Conservation (phyloP, 2,113 vertebrate species). For the Osmerus mordax region DNA sequence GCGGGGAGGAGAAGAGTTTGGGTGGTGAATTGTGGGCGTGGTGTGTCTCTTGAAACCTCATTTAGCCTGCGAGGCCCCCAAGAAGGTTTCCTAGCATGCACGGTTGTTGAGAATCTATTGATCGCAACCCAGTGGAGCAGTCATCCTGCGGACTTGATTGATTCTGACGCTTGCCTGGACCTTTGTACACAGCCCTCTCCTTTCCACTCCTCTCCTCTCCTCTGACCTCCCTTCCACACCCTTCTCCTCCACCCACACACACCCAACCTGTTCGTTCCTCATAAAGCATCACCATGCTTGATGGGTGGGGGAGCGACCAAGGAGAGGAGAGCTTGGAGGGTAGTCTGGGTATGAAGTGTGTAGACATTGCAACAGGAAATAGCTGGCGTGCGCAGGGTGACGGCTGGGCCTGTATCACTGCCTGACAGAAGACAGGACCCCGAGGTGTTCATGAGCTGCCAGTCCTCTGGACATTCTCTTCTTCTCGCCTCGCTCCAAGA, state of each 20-base stretch:
- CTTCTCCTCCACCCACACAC: constrained; percentile 37
- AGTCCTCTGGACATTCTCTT: constrained; percentile 6
- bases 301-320: constrained; percentile 41
- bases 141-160: constrained; percentile 79
- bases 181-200: constrained; percentile 72
- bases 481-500: neutral
- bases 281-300: constrained; percentile 77
- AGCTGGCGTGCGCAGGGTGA: constrained; percentile 57
- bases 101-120: constrained; percentile 80
- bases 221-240: constrained; percentile 50
- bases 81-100: constrained; percentile 57
- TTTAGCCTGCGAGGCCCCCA: constrained; percentile 71
- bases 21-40: too few relatives aligned
- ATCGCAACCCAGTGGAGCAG: constrained; percentile 78
- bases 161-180: constrained; percentile 73
- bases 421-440: constrained; percentile 55
- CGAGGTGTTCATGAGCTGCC: constrained; percentile 41
- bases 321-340: constrained; percentile 50
- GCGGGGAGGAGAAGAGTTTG: neutral
- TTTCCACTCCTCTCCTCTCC: constrained; percentile 34
- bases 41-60: constrained; percentile 68
- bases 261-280: constrained; percentile 35
- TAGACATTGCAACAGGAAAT: constrained; percentile 68
- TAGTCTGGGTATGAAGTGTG: constrained; percentile 64
- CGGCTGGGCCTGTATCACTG: constrained; percentile 60